phyloP scores from a whole-genome alignment of 2,113 vertebrate genomes.

The Aptenodytes patagonicus region DNA sequence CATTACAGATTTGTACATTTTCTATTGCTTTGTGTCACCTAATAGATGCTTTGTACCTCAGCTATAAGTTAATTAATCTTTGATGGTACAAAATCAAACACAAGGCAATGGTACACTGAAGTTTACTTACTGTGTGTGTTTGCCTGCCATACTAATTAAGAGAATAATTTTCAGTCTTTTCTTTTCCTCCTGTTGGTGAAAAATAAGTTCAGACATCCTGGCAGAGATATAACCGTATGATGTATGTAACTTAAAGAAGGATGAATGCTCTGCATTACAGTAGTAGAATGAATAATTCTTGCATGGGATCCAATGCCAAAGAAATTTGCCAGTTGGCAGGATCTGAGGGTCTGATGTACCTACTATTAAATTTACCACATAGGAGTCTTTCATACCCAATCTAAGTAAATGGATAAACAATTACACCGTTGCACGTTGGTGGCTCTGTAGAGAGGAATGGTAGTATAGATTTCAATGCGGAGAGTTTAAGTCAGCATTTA shows the following conservation, averaged over 20 bases:
- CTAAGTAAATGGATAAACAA: background rate
- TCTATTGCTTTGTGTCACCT: background rate
- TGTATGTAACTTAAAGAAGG: background rate
- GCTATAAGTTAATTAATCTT: background rate
- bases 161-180: background rate
- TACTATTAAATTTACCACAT: background rate
- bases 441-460: background rate
- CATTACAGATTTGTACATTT: background rate
- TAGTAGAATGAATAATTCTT: background rate
- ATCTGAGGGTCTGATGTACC: background rate
- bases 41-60: background rate
- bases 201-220: background rate
- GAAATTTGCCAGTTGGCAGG: background rate
- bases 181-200: background rate
- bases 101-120: background rate
- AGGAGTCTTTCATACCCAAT: background rate
- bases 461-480: background rate
- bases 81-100: background rate
- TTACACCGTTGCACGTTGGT: background rate
- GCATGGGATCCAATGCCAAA: background rate
- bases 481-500: background rate
- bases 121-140: background rate
- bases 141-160: background rate
- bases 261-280: background rate
- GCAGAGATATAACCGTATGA: background rate